Evolutionary conservation across 2,797 vertebrate species (phyloP).

Genomic region (Gadopsis marmoratus): DNA sequence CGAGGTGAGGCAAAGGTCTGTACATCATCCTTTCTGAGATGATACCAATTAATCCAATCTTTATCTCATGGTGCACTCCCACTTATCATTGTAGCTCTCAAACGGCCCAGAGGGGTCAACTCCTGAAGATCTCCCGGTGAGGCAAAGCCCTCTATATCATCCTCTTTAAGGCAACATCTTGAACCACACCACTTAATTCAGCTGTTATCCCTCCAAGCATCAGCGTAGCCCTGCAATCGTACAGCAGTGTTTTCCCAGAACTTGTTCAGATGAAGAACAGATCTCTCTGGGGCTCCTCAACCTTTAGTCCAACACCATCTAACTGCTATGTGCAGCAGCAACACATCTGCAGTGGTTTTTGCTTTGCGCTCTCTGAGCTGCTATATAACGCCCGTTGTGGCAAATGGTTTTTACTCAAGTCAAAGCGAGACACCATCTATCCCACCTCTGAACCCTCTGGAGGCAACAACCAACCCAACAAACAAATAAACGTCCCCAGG

Average conservation of each 20-base stretch:
- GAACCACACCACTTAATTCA: constrained; percentile 7
- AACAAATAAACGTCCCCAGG: no score
- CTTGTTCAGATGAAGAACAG: constrained; percentile 9
- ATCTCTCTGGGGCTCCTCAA: constrained; percentile 3
- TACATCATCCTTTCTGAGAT: constrained; percentile 81
- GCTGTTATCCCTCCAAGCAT: constrained; percentile 5
- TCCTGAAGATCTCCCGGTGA: not conserved
- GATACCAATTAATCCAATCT: constrained; percentile 62
- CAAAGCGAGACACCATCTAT: not conserved
- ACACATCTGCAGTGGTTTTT: not conserved
- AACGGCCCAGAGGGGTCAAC: not conserved
- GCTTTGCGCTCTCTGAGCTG: not conserved
- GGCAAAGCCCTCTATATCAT: not conserved
- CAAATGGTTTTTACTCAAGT: not conserved
- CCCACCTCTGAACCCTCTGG: no score
- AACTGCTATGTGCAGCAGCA: not conserved
- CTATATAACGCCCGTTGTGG: not conserved
- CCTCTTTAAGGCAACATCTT: not conserved
- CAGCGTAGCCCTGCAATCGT: not conserved
- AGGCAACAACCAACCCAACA: no score
- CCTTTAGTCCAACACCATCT: constrained; percentile 8
- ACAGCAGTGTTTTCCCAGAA: not conserved
- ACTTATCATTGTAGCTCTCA: constrained; percentile 23
- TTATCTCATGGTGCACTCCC: constrained; percentile 27
- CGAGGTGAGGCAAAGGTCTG: constrained; percentile 86